Percentiles rank a stretch among this genome's conserved stretches.
These are phyloP conservation scores for Adelosebastes latens DNA, from an alignment of 2,797 vertebrate genomes.

Conservation along the genomic window DNA sequence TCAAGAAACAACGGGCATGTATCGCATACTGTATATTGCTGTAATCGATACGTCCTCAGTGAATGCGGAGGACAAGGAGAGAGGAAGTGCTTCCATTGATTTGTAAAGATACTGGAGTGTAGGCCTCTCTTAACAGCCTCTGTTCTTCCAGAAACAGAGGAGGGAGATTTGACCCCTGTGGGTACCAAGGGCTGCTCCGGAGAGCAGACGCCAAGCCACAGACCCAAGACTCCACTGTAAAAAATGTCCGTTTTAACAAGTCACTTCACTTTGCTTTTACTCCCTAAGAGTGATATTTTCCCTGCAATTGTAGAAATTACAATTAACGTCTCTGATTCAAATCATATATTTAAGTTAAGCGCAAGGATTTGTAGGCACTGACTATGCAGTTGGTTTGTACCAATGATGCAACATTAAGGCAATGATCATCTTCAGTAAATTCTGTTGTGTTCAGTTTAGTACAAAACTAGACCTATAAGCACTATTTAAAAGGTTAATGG, in stretches of 20 bases:
- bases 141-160: constrained; percentile 62
- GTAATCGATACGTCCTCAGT: constrained; percentile 54
- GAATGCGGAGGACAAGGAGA: constrained; percentile 59
- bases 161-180: constrained; percentile 75
- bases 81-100: constrained; percentile 74
- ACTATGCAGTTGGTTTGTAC: background rate
- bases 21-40: constrained; percentile 3
- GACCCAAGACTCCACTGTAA: constrained; percentile 62
- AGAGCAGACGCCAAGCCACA: constrained; percentile 68
- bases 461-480: background rate
- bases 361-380: background rate
- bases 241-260: constrained; percentile 35
- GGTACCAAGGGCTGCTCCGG: constrained; percentile 69
- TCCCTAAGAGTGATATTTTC: background rate
- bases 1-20: constrained; percentile 32
- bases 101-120: constrained; percentile 56
- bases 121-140: constrained; percentile 61
- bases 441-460: background rate
- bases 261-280: background rate
- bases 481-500: background rate
- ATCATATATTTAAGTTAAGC: background rate
- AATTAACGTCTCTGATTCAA: background rate
- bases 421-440: background rate
- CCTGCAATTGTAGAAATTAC: background rate
- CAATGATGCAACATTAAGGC: background rate